These are phyloP conservation scores for Volucella inanis DNA, from an alignment of 2,888 invertebrate genomes.

Conservation along the genomic window DNA sequence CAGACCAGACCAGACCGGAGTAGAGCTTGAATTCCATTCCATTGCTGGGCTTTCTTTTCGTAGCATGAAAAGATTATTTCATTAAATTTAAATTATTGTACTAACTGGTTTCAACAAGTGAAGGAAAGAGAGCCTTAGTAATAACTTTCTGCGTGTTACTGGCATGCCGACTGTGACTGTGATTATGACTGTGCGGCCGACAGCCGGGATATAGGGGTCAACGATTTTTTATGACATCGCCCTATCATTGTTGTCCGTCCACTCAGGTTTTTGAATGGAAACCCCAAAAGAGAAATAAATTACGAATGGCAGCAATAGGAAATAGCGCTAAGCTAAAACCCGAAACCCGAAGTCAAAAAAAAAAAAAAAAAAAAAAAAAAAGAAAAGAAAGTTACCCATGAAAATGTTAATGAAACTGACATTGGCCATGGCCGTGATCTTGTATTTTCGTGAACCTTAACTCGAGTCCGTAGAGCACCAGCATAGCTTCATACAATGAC, in stretches of 20 bases:
- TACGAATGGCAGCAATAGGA: slow-evolving; percentile 25
- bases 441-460: slow-evolving; percentile 55
- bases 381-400: slow-evolving; percentile 70
- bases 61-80: slow-evolving; percentile 52
- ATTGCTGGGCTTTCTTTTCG: slow-evolving; percentile 41
- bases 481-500: background rate
- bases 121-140: background rate
- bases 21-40: slow-evolving; percentile 32
- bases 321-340: background rate
- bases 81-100: slow-evolving; percentile 65
- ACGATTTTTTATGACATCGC: slow-evolving; percentile 70
- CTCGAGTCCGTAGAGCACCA: background rate
- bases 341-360: background rate
- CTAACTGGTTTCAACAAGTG: slow-evolving; percentile 60
- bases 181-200: slow-evolving; percentile 1
- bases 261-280: slow-evolving; percentile 28
- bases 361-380: slow-evolving; percentile 46
- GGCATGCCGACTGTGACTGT: background rate
- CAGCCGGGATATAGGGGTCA: slow-evolving; percentile 59
- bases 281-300: slow-evolving; percentile 35
- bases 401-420: slow-evolving; percentile 71
- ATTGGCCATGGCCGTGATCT: slow-evolving; percentile 75
- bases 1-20: slow-evolving; percentile 1
- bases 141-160: slow-evolving; percentile 23
- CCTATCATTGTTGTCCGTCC: slow-evolving; percentile 44